These are phyloP conservation scores for Apistogramma diplotaenia DNA, from an alignment of 2,113 vertebrate genomes.

Conservation along the genomic window DNA sequence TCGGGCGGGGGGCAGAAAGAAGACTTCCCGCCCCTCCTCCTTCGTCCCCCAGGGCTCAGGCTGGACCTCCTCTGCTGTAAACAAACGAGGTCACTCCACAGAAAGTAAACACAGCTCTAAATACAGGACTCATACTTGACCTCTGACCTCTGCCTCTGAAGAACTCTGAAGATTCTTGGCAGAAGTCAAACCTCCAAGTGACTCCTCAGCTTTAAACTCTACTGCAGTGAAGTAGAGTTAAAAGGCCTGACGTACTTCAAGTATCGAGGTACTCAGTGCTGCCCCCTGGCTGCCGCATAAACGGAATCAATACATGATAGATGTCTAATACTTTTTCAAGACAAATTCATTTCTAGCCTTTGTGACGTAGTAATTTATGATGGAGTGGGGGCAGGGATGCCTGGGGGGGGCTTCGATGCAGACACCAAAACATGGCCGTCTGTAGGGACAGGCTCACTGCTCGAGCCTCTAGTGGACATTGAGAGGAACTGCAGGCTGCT, in stretches of 20 bases:
- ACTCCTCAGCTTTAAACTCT: not conserved
- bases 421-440: not conserved
- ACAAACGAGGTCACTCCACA: not conserved
- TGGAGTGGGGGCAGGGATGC: no score
- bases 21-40: not conserved
- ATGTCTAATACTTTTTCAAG: no score
- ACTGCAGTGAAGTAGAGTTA: not conserved
- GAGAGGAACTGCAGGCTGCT: not conserved
- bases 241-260: not conserved
- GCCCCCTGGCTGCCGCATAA: not conserved
- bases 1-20: not conserved
- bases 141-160: not conserved
- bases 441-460: not conserved
- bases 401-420: no score
- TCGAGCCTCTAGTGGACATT: not conserved
- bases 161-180: not conserved
- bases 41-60: not conserved
- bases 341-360: no score
- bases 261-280: not conserved
- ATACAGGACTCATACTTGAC: conserved; percentile 22
- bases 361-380: no score
- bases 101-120: conserved; percentile 44
- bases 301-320: no score
- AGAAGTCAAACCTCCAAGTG: not conserved
- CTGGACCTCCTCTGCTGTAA: not conserved